These are phyloP conservation scores for Apeira syringaria DNA, from an alignment of 2,888 invertebrate species.

Conservation along the genomic window DNA sequence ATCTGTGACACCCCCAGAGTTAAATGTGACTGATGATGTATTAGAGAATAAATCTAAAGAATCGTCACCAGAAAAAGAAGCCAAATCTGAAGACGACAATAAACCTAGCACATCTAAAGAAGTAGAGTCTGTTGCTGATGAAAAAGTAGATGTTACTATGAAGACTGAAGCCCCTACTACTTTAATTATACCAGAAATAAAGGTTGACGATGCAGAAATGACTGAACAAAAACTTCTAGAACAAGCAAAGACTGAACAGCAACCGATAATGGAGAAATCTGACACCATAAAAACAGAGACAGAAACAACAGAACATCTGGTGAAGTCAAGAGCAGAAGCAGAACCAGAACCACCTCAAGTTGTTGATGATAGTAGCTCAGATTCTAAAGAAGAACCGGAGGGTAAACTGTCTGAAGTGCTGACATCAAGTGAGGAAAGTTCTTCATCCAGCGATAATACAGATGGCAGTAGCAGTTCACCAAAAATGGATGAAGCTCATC, in stretches of 20 bases:
- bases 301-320: slow-evolving; percentile 8
- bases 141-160: slow-evolving; percentile 56
- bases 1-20: slow-evolving; percentile 61
- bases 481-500: slow-evolving; percentile 55
- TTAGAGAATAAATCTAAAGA: slow-evolving; percentile 39
- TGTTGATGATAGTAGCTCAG: slow-evolving; percentile 65
- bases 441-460: slow-evolving; percentile 74
- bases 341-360: slow-evolving; percentile 43
- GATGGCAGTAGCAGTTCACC: slow-evolving; percentile 76
- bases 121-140: slow-evolving; percentile 31
- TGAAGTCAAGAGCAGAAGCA: slow-evolving; percentile 30
- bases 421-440: slow-evolving; percentile 74
- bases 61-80: slow-evolving; percentile 25
- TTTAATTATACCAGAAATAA: slow-evolving; percentile 69
- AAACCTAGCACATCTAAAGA: slow-evolving; percentile 36
- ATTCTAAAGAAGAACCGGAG: slow-evolving; percentile 68
- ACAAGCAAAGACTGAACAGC: slow-evolving; percentile 45
- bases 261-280: slow-evolving; percentile 28
- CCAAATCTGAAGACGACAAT: too few species aligned
- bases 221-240: slow-evolving; percentile 64
- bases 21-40: slow-evolving; percentile 50
- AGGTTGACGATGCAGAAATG: slow-evolving; percentile 72
- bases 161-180: slow-evolving; percentile 41
- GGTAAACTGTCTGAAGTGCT: slow-evolving; percentile 63
- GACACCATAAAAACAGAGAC: slow-evolving; percentile 34